These are phyloP conservation scores for Eupithecia subfuscata DNA, from an alignment of 2,888 invertebrate genomes.

Conservation along the genomic window DNA sequence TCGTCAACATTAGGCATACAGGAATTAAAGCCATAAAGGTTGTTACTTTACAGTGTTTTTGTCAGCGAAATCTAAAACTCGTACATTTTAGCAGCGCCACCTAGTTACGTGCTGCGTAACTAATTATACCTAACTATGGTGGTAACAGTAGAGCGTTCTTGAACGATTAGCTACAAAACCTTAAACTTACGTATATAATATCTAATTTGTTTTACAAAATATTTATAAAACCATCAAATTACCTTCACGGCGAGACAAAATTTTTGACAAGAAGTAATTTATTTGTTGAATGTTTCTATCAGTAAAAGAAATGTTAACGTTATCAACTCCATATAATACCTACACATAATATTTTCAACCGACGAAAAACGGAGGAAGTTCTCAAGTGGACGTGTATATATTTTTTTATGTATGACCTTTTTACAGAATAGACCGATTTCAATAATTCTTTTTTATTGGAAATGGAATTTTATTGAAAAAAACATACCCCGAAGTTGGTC, in stretches of 20 bases:
- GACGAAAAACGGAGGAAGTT: too few relatives aligned
- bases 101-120: neutral
- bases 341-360: neutral
- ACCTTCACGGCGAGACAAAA: neutral
- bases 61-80: too few relatives aligned
- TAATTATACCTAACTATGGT: neutral
- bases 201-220: neutral
- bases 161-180: neutral
- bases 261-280: neutral
- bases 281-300: neutral
- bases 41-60: too few relatives aligned
- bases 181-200: neutral
- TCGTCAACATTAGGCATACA: too few relatives aligned
- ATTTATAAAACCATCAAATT: neutral
- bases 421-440: too few relatives aligned
- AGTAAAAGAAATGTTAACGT: neutral
- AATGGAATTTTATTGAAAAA: too few relatives aligned
- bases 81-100: neutral
- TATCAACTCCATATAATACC: neutral
- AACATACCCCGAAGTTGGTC: too few relatives aligned
- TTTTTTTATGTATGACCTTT: too few relatives aligned
- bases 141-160: neutral
- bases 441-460: too few relatives aligned
- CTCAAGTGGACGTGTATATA: too few relatives aligned
- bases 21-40: too few relatives aligned